These are phyloP conservation scores for Oreotrochilus melanogaster DNA, from an alignment of 2,113 vertebrate species.

Conservation along the genomic window DNA sequence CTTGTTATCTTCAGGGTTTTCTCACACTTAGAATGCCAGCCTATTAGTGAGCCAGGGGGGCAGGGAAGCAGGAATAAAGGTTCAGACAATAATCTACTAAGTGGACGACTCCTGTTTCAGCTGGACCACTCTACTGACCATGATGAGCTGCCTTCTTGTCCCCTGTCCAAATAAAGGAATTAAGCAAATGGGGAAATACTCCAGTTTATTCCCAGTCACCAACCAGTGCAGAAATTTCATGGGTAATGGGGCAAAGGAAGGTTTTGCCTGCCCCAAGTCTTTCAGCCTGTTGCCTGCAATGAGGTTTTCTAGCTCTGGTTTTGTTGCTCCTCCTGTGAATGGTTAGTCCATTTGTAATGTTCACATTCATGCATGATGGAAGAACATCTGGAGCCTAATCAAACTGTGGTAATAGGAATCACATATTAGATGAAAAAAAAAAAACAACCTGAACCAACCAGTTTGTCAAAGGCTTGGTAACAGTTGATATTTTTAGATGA, in stretches of 20 bases:
- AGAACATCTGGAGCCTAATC: neutral
- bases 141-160: neutral
- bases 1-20: rapidly evolving
- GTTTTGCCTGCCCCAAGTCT: neutral
- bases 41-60: neutral
- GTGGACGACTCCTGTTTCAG: neutral
- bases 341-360: neutral
- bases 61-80: rapidly evolving
- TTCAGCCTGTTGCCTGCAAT: neutral
- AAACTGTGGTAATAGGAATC: neutral
- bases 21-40: neutral
- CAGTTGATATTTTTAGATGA: neutral
- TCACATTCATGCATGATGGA: neutral
- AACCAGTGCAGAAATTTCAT: neutral
- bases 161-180: neutral
- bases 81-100: neutral
- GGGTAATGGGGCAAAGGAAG: neutral
- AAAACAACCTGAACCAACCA: neutral
- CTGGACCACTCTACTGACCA: neutral
- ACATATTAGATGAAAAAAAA: neutral
- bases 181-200: neutral
- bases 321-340: neutral
- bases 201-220: neutral
- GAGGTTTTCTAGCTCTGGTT: neutral
- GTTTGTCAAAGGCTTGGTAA: neutral